Percentiles rank a stretch among this genome's conserved stretches.
Conservation (phyloP, 2,113 vertebrate genomes). For the Xenopus laevis region DNA sequence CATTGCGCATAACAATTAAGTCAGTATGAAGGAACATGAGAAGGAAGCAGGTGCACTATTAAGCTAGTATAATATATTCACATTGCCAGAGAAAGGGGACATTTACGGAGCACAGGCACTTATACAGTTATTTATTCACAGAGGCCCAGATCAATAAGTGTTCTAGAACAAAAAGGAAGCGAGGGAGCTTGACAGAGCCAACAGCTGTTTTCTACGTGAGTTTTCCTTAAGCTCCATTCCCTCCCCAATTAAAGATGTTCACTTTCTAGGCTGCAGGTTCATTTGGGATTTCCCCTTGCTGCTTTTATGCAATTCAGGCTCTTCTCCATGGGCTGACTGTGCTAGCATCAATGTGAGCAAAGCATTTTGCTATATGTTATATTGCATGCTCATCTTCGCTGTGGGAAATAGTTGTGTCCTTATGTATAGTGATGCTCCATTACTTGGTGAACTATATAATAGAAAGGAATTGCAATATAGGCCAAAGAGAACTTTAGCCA, state of each 20-base stretch:
- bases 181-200: background rate
- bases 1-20: background rate
- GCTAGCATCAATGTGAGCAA: no score
- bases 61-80: background rate
- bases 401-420: no score
- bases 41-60: slow-evolving; percentile 6
- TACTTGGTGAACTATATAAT: no score
- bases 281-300: background rate
- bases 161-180: background rate
- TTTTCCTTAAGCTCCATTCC: background rate
- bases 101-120: background rate
- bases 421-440: no score
- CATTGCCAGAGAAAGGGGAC: background rate
- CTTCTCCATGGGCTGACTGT: no score
- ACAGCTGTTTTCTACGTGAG: slow-evolving; percentile 2
- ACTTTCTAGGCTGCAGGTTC: background rate
- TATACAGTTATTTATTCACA: background rate
- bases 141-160: background rate
- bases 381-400: no score
- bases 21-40: background rate
- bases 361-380: no score
- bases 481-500: no score
- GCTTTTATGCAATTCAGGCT: no score
- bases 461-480: no score
- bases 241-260: background rate